Conservation (phyloP, 2,113 vertebrate species). For the human region GRCh38 chr5:171076501-171077000, state of each 20-base stretch:
- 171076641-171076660: not conserved
- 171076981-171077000: not conserved
- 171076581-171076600: not conserved
- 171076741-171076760: not conserved
- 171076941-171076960: not conserved
- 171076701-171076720: no score
- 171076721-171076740: no score
- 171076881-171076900: not conserved
- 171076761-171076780: not conserved
- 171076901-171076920: not conserved
- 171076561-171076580: not conserved
- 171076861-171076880: not conserved
- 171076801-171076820: not conserved
- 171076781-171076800: not conserved
- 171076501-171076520: not conserved
- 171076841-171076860: not conserved
- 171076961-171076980: not conserved
- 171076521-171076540: not conserved
- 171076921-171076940: not conserved
- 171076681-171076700: not conserved
- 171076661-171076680: not conserved
- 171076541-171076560: not conserved
- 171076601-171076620: not conserved
- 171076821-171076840: not conserved
- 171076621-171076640: not conserved